Percentiles rank a stretch among this genome's conserved stretches.
Conservation (phyloP, 2,888 invertebrate species). For the Lepidocyrtinus sp. region DNA sequence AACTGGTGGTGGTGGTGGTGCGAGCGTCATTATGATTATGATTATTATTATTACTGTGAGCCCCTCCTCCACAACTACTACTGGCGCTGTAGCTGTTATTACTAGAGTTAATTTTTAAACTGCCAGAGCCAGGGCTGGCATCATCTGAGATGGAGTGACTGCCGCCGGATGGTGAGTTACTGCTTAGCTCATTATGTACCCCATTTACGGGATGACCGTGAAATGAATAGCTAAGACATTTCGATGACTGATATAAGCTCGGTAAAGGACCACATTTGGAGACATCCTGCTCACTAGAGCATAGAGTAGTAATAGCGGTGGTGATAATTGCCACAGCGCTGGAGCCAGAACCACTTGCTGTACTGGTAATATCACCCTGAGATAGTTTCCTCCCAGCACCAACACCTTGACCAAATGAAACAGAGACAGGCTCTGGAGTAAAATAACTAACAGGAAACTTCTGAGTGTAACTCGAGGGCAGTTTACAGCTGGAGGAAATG, state of each 20-base stretch:
- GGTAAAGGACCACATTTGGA: constrained; percentile 34
- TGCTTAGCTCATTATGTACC: constrained; percentile 39
- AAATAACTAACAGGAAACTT: constrained; percentile 68
- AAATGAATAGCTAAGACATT: constrained; percentile 65
- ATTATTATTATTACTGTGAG: not conserved
- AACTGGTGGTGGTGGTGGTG: not conserved
- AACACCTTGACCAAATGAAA: constrained; percentile 8
- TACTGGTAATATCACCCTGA: not conserved
- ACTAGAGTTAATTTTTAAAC: constrained; percentile 41
- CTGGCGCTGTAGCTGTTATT: constrained; percentile 21
- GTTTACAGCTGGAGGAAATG: constrained; percentile 56
- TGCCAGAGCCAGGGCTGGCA: constrained; percentile 48
- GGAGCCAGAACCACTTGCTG: constrained; percentile 19
- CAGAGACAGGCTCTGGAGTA: constrained; percentile 57
- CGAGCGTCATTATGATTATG: not conserved
- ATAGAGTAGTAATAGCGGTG: not conserved
- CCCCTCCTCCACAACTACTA: constrained; percentile 1
- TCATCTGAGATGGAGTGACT: constrained; percentile 59
- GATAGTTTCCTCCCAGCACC: too few relatives aligned
- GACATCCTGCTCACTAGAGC: constrained; percentile 55
- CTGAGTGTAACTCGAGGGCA: constrained; percentile 66
- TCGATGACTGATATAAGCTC: constrained; percentile 64
- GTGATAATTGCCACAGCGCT: constrained; percentile 16
- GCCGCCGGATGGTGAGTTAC: constrained; percentile 52
- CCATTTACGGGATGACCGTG: constrained; percentile 63